Conservation (phyloP, 2,797 vertebrate species). For the Phalloptychus januarius region DNA sequence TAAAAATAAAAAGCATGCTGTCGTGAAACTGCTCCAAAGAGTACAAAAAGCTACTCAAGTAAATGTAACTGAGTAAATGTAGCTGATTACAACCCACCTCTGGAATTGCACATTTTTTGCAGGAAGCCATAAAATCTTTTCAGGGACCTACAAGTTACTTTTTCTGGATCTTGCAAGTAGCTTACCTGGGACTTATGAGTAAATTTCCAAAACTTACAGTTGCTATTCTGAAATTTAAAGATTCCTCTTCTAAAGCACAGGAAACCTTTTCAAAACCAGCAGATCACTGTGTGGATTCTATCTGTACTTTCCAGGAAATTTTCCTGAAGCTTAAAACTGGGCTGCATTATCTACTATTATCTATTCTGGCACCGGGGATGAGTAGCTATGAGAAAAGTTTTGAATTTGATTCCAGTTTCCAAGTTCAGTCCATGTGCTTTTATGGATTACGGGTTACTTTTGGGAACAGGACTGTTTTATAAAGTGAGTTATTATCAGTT, state of each 20-base stretch:
- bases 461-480: neutral
- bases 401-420: neutral
- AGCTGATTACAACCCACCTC: too few relatives aligned
- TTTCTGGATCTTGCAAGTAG: neutral
- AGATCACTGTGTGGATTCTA: neutral
- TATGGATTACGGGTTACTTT: neutral
- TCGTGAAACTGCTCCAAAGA: too few relatives aligned
- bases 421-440: neutral
- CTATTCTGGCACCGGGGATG: too few relatives aligned
- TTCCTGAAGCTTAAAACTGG: too few relatives aligned
- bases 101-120: neutral
- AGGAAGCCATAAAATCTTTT: neutral
- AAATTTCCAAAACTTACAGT: neutral
- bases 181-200: neutral
- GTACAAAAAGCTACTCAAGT: too few relatives aligned
- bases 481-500: neutral
- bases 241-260: neutral
- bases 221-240: neutral
- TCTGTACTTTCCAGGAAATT: neutral
- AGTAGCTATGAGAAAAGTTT: neutral
- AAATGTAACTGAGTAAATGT: too few relatives aligned
- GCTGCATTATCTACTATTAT: too few relatives aligned
- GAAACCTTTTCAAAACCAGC: neutral
- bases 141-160: neutral
- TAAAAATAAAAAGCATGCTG: too few relatives aligned